Conservation (phyloP, 2,888 invertebrate genomes). For the Cartodere bifasciata region DNA sequence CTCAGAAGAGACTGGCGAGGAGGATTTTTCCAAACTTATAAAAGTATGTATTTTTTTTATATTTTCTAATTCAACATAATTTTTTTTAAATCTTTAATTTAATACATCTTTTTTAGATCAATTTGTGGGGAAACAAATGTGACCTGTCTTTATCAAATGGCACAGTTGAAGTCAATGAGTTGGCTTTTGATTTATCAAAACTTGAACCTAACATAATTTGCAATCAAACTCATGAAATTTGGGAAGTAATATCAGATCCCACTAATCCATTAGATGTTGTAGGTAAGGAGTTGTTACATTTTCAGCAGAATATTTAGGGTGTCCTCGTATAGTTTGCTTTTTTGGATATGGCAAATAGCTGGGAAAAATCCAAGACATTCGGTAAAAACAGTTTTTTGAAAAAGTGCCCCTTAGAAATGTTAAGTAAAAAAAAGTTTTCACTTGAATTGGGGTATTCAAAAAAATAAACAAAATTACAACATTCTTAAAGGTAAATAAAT, state of each 20-base stretch:
- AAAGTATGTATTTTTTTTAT: slow-evolving; percentile 34
- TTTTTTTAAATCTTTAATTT: no score
- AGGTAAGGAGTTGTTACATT: no score
- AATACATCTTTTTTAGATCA: slow-evolving; percentile 46
- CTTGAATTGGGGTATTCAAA: no score
- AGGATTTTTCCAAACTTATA: slow-evolving; percentile 42
- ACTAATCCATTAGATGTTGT: slow-evolving; percentile 14
- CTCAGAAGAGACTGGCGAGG: slow-evolving; percentile 23
- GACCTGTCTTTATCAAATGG: slow-evolving; percentile 82
- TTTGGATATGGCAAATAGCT: no score
- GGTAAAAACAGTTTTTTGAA: no score
- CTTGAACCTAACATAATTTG: slow-evolving; percentile 47
- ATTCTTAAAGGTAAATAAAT: no score
- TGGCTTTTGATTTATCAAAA: slow-evolving; percentile 41
- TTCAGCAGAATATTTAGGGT: no score
- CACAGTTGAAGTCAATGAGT: slow-evolving; percentile 44
- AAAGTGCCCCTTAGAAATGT: no score
- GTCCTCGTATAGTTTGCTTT: no score
- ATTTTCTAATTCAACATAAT: not conserved
- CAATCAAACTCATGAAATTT: slow-evolving; percentile 46
- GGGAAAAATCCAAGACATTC: no score
- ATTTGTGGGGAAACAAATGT: slow-evolving; percentile 91
- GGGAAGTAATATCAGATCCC: slow-evolving; percentile 34
- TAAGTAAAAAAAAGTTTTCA: no score
- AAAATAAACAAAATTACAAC: no score